Evolutionary conservation across 2,888 invertebrate genomes (phyloP).

Genomic region (Fragum sueziense): DNA sequence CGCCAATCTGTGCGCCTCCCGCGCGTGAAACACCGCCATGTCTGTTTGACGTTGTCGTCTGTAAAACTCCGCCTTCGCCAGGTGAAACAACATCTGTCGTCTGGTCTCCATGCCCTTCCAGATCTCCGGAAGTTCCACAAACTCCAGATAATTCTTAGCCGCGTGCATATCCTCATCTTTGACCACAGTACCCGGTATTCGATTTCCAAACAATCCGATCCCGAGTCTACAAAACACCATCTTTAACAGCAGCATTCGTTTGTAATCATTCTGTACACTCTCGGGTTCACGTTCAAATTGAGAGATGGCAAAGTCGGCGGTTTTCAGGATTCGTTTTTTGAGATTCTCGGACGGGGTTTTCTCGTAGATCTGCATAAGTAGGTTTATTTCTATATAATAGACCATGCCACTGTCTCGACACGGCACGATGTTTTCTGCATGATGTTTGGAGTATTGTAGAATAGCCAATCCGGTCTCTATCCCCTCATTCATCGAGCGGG

Average conservation of each 20-base stretch:
- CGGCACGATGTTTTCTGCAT: conserved; percentile 43
- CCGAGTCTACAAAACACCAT: conserved; percentile 58
- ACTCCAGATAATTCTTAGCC: conserved; percentile 41
- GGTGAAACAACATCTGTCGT: conserved; percentile 49
- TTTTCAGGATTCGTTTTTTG: conserved; percentile 46
- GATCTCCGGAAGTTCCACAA: conserved; percentile 35
- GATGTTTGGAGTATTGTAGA: conserved; percentile 48
- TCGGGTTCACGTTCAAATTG: conserved; percentile 57
- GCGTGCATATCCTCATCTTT: conserved; percentile 25
- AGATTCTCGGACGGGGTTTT: conserved; percentile 13
- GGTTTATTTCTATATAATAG: conserved; percentile 58
- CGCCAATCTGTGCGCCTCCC: conserved; percentile 30
- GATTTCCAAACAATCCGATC: conserved; percentile 51
- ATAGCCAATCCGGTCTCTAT: conserved; percentile 38
- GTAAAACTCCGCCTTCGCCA: conserved; percentile 37
- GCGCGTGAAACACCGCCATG: conserved; percentile 25
- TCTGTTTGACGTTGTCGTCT: conserved; percentile 11
- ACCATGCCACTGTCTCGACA: conserved; percentile 61
- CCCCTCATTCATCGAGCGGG: conserved; percentile 27
- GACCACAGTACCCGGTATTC: conserved; percentile 25
- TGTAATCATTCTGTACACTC: conserved; percentile 55
- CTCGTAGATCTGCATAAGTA: conserved; percentile 52
- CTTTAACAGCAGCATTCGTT: conserved; percentile 54
- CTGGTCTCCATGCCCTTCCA: conserved; percentile 46
- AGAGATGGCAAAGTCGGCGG: conserved; percentile 44